phyloP scores from a whole-genome alignment of 2,113 vertebrate species.

The Oenanthe melanoleuca region DNA sequence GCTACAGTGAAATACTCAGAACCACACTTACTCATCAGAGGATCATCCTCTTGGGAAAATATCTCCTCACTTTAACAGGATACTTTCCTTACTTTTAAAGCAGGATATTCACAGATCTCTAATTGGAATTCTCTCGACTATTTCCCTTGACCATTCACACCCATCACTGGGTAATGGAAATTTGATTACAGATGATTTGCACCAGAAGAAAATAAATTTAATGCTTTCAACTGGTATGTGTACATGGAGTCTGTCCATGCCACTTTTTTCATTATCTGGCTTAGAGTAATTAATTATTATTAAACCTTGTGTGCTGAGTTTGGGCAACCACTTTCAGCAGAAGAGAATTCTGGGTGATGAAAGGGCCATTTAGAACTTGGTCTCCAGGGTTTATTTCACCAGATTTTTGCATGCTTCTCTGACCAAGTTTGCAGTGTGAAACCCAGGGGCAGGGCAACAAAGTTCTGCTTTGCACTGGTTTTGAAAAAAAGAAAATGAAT shows the following conservation, averaged over 20 bases:
- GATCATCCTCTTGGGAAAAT: not conserved
- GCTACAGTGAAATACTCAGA: not conserved
- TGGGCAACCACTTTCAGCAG: not conserved
- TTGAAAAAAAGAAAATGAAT: not conserved
- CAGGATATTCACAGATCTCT: not conserved
- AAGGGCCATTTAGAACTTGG: not conserved
- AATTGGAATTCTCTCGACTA: not conserved
- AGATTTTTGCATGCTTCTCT: constrained; percentile 36
- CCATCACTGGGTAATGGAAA: not conserved
- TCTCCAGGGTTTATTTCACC: constrained; percentile 14
- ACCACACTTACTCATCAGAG: not conserved
- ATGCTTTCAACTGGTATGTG: not conserved
- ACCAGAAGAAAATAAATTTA: not conserved
- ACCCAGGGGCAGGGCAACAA: not conserved
- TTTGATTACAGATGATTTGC: constrained; percentile 15
- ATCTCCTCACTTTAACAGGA: not conserved
- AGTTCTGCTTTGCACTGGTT: not conserved
- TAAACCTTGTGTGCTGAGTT: not conserved
- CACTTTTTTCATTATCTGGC: not conserved
- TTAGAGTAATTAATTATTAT: not conserved
- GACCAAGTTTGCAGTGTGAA: not conserved
- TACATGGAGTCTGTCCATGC: not conserved
- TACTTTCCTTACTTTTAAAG: not conserved
- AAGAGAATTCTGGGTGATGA: not conserved
- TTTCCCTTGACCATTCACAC: not conserved